A percentile compares a stretch with the other conserved stretches of the same genome.
Evolutionary conservation across 2,797 vertebrate genomes (phyloP).

Genomic region (Liasis olivaceus): DNA sequence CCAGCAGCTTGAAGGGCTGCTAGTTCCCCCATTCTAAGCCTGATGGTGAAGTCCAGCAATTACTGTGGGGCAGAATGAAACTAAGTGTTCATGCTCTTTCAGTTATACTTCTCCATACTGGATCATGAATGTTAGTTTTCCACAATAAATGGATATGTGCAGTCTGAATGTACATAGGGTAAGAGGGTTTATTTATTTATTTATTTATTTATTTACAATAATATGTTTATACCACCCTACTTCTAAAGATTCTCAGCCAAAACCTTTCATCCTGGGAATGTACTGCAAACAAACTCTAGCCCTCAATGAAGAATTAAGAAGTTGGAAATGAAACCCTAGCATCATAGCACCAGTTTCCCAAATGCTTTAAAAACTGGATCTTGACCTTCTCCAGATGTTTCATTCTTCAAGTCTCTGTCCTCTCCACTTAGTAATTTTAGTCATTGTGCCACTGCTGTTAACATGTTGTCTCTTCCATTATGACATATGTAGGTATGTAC

Average conservation of each 20-base stretch:
- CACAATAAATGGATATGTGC: not conserved
- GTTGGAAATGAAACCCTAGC: not conserved
- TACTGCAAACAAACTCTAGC: not conserved
- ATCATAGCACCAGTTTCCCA: not conserved
- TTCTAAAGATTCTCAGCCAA: not conserved
- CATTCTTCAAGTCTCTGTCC: not conserved
- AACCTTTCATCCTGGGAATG: not conserved
- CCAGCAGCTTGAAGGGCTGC: not conserved
- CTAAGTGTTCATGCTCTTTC: not conserved
- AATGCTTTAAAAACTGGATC: not conserved
- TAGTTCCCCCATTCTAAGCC: not conserved
- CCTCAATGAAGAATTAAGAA: not conserved
- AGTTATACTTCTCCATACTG: not conserved
- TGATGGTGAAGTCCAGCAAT: not conserved
- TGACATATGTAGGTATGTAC: not conserved
- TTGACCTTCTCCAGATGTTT: not conserved
- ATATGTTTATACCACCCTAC: not conserved
- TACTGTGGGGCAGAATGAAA: not conserved
- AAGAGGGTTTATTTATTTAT: not conserved
- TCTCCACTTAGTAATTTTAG: not conserved
- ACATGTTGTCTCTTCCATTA: not conserved
- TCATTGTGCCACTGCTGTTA: not conserved
- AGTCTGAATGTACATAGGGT: not conserved
- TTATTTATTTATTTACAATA: not conserved
- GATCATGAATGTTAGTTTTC: not conserved